Base-by-base conservation (phyloP, 2,797 vertebrate species). In the Coracias cyanogaster region DNA sequence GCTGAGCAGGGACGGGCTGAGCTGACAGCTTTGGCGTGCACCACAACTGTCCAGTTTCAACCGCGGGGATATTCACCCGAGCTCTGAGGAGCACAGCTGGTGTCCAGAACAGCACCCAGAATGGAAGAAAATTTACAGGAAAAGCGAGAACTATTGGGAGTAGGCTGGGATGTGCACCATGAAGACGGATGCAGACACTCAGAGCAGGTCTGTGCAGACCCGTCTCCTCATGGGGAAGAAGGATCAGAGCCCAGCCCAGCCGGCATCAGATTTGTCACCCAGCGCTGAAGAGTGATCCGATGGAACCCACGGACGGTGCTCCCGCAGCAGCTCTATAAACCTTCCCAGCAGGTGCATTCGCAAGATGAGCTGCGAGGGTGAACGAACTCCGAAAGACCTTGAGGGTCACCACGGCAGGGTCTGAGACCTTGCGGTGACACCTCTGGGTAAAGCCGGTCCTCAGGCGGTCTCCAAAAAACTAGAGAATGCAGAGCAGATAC, bases 41-140 rank as follows among this genome's bases (percentile, higher is more conserved):
- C 43, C 43, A 43, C 43, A 43, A 43, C 43, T 17, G 17, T 43
- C 43, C 14, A 43, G 43, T 43, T 15, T 43, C 10, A 14, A 43
- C 43, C 43, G 13, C 17, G 14, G 17, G 43, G 43, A 43, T 43
- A 43, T 43, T 43, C 43, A 43, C 43, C 12, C 17, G 43, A 43
- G 43, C 43, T 43, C 43, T 43, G 43, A 17, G 17, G 17, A 43
- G 43, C 43, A 14, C 43, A 15, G 43, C 43, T 20, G 33, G 10
- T 24, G 26, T 41, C 31, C 45, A 18, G 69, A 28, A 16, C 25
- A 25, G 57, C 57, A 26, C 25, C 31, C 43, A 18, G 37, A 35
- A 82, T 0, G 4, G 45, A 33, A 46, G 19, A 39, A 52, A 15
- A 58, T 3, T 4, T 5, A 2, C 15, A 11, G 2, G 25, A 67